Evolutionary conservation across 1,140 invertebrate species (phyloP), one percentile per base, ranked within the genome.

Genomic region (Drosophila takahashii): DNA sequence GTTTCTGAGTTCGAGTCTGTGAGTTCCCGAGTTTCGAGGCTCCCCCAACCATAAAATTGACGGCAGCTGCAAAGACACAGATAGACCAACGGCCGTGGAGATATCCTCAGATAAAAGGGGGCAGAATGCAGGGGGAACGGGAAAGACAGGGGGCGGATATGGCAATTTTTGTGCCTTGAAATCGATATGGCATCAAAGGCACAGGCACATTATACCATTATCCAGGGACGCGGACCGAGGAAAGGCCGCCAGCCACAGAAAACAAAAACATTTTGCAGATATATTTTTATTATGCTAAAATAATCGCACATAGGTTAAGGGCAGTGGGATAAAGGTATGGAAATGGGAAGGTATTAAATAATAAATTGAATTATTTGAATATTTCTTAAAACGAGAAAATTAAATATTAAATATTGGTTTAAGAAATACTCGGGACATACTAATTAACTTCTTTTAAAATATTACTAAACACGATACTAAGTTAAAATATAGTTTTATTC

Each of bases 241-340:
- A 60, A 39, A 58, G 53, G 45, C 44, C 72, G 83, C 67, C 47
- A 66, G 75, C 70, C 45, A 62, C 51, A 50, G 50, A 47, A 67
- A 78, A 70, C 67, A 73, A 75, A 75, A 76, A 69, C 74, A 77
- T 77, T 60, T 77, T 44, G 56, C 83, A 87, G 83, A 86, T 86
- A 83, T 86, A 86, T 86, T 86, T 89, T 87, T 87, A 86, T 86
- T 86, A 86, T 86, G 83, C 83, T 86, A 86, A 86, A 86, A 86
- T 86, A 86, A 87, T 84, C 84, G 84, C 58, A 75, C 76, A 87
- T 86, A 79, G 83, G 79, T 67, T 65, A 70, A 62, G 44, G 62
- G 47, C 52, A 66, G 59, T 42, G 76, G 59, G 9, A n/a, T 41
- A 4, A 22, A 9, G 11, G 3, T 37, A 36, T 13, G 15, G 4